Evolutionary conservation across 2,113 vertebrate genomes (phyloP).

Genomic region (Poeciliopsis retropinna): DNA sequence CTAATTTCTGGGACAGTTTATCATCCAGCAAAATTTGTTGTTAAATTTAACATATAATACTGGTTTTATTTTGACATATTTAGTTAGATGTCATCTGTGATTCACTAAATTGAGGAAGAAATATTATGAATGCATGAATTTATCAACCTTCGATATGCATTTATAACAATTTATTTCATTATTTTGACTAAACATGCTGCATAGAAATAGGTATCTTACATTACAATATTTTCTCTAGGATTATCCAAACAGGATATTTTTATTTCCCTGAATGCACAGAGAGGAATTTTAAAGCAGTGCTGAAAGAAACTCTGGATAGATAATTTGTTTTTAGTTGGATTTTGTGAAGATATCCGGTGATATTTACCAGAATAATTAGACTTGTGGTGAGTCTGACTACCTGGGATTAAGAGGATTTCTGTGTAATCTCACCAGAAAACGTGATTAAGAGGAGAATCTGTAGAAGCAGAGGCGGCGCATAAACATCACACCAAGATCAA

Average conservation of each 20-base stretch:
- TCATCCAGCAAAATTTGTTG: too few relatives aligned
- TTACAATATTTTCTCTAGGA: slow-evolving; percentile 9
- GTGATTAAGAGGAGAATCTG: slow-evolving; percentile 27
- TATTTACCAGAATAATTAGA: slow-evolving; percentile 40
- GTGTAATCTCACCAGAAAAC: slow-evolving; percentile 36
- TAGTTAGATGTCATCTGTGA: too few relatives aligned
- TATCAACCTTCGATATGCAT: too few relatives aligned
- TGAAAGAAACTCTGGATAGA: not conserved
- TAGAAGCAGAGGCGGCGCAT: slow-evolving; percentile 32
- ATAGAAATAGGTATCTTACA: not conserved
- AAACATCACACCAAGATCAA: slow-evolving; percentile 49
- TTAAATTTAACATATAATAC: too few relatives aligned
- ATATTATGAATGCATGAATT: too few relatives aligned
- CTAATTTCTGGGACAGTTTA: too few relatives aligned
- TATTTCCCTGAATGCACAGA: not conserved
- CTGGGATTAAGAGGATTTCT: slow-evolving; percentile 39
- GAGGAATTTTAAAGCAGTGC: slow-evolving; percentile 3
- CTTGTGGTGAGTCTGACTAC: slow-evolving; percentile 25
- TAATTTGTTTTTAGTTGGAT: slow-evolving; percentile 20
- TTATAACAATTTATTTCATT: too few relatives aligned
- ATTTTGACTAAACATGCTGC: too few relatives aligned
- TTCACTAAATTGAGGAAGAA: too few relatives aligned
- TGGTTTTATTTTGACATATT: too few relatives aligned
- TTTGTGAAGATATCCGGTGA: slow-evolving; percentile 27
- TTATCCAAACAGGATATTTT: slow-evolving; percentile 13